Conservation (phyloP, 2,797 vertebrate species). For the Babyrousa celebensis region DNA sequence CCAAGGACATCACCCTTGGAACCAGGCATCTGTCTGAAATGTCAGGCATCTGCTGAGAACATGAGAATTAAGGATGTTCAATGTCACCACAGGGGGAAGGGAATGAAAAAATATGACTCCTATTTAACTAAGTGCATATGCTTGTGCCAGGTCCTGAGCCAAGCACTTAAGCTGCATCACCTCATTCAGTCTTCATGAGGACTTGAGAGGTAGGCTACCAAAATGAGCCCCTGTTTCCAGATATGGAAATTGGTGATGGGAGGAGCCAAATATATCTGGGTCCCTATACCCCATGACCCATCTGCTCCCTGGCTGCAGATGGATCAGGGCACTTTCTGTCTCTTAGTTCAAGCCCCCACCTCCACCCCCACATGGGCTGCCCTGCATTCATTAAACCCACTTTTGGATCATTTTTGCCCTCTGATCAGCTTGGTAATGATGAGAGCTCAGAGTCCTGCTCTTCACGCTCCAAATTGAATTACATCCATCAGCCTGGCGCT, state of each 20-base stretch:
- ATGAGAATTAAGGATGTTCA: background rate
- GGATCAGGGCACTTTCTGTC: background rate
- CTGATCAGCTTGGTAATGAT: slow-evolving; percentile 51
- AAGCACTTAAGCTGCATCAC: background rate
- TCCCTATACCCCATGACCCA: accelerated
- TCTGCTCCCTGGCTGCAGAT: background rate
- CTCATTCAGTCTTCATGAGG: background rate
- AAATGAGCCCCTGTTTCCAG: background rate
- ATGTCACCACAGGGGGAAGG: background rate
- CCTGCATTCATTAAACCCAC: background rate
- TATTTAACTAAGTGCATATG: accelerated
- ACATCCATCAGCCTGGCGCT: slow-evolving; percentile 78
- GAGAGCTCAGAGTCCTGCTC: slow-evolving; percentile 65
- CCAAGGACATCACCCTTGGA: background rate
- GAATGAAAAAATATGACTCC: background rate
- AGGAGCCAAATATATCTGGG: background rate
- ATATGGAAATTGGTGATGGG: background rate
- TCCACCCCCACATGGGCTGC: accelerated
- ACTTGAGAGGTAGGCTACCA: background rate
- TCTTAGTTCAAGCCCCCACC: accelerated
- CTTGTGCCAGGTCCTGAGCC: background rate
- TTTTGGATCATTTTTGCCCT: slow-evolving; percentile 51
- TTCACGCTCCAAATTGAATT: slow-evolving; percentile 84
- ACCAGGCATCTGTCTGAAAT: background rate
- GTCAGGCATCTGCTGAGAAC: background rate